phyloP scores from a whole-genome alignment of 2,797 vertebrate genomes.

The Pyrocephalus nanus region DNA sequence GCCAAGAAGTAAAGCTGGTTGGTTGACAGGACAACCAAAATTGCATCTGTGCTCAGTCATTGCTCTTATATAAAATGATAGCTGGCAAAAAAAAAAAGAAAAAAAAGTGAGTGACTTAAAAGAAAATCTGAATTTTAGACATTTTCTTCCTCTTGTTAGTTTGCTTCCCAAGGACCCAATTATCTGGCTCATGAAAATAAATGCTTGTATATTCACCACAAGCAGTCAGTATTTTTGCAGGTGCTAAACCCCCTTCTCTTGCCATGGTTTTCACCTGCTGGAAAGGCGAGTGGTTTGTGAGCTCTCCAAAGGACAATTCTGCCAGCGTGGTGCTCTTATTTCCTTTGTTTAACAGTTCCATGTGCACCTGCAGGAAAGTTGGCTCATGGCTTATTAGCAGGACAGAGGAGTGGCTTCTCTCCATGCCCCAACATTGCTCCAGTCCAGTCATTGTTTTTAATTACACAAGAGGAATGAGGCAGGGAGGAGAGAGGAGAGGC shows the following conservation, averaged over 20 bases:
- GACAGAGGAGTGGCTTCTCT: neutral
- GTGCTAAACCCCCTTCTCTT: neutral
- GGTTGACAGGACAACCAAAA: neutral
- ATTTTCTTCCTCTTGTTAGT: neutral
- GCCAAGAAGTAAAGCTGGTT: neutral
- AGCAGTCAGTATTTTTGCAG: neutral
- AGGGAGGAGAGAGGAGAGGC: neutral
- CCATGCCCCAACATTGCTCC: neutral
- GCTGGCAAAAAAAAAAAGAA: neutral
- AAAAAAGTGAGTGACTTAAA: neutral
- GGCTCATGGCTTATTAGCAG: neutral
- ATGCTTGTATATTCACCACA: neutral
- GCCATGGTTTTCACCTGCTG: neutral
- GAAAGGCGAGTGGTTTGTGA: neutral
- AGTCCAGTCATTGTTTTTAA: neutral
- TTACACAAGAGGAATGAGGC: neutral
- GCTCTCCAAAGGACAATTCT: neutral
- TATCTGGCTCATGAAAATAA: neutral
- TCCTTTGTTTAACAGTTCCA: neutral
- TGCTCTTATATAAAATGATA: neutral
- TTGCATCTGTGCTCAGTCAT: neutral
- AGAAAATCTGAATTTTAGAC: conserved; percentile 6
- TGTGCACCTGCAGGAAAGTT: neutral
- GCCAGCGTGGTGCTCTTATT: neutral
- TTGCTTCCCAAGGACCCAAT: conserved; percentile 50